Percentiles rank a stretch among this genome's conserved stretches.
phyloP scores from a whole-genome alignment of 2,113 vertebrate genomes.

The Capricornis sumatraensis region DNA sequence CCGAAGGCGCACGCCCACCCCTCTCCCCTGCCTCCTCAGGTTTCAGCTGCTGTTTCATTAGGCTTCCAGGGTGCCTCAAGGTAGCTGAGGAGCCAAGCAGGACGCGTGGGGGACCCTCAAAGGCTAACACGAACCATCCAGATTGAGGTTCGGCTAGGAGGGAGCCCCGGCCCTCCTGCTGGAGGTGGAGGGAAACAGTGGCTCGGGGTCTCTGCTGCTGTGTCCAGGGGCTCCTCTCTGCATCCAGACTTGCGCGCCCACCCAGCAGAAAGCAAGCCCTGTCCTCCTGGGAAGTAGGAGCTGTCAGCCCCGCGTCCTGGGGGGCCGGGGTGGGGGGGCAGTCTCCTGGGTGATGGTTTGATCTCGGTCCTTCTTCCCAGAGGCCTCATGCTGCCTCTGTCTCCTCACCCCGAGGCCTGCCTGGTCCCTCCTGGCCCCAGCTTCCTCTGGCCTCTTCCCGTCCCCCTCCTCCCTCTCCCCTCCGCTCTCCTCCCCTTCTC shows the following conservation, averaged over 20 bases:
- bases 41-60: not conserved
- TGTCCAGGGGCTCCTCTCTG: not conserved
- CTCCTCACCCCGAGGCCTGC: not conserved
- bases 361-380: too few species aligned
- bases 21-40: not conserved
- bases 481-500: not conserved
- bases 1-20: rapidly evolving
- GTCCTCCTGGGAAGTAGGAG: not conserved
- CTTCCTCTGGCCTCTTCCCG: too few species aligned
- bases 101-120: rapidly evolving
- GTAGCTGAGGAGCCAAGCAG: not conserved
- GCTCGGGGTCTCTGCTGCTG: not conserved
- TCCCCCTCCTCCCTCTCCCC: not conserved
- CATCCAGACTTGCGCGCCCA: rapidly evolving
- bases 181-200: not conserved
- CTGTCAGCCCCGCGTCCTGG: not conserved
- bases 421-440: not conserved
- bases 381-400: not conserved
- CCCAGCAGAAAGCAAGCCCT: not conserved
- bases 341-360: too few species aligned
- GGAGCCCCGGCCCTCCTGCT: rapidly evolving
- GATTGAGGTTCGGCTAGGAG: rapidly evolving
- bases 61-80: rapidly evolving
- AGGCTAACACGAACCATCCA: rapidly evolving
- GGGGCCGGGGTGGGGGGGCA: not conserved